phyloP scores from a whole-genome alignment of 2,113 vertebrate species.

The Pomatorhinus ruficollis region DNA sequence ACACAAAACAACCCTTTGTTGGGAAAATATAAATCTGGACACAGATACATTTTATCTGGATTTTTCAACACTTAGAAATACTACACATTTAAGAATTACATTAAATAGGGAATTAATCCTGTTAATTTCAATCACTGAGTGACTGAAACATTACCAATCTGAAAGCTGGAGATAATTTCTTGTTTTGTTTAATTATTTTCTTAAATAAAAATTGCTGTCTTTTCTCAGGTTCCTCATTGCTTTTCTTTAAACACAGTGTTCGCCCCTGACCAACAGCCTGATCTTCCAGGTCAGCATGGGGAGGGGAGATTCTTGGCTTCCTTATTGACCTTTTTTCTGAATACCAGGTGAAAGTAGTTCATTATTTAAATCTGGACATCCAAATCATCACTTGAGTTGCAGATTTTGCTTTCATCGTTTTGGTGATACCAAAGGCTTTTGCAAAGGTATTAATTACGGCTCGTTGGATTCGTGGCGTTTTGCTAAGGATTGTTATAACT shows the following conservation, averaged over 20 bases:
- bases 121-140: not conserved
- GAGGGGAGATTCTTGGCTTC: not conserved
- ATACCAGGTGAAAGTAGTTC: not conserved
- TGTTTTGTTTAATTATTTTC: not conserved
- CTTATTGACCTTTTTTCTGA: not conserved
- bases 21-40: not conserved
- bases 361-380: not conserved
- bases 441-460: not conserved
- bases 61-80: not conserved
- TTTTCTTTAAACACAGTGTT: not conserved
- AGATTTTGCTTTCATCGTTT: not conserved
- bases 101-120: not conserved
- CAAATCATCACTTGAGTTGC: not conserved
- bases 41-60: not conserved
- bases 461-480: not conserved
- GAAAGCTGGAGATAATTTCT: not conserved
- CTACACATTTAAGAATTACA: not conserved
- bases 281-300: not conserved
- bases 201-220: not conserved
- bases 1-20: accelerated
- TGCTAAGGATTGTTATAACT: not conserved
- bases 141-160: not conserved
- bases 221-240: not conserved
- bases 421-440: not conserved
- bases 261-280: not conserved